Conservation (phyloP, 2,113 vertebrate genomes). For the Apteryx mantelli region DNA sequence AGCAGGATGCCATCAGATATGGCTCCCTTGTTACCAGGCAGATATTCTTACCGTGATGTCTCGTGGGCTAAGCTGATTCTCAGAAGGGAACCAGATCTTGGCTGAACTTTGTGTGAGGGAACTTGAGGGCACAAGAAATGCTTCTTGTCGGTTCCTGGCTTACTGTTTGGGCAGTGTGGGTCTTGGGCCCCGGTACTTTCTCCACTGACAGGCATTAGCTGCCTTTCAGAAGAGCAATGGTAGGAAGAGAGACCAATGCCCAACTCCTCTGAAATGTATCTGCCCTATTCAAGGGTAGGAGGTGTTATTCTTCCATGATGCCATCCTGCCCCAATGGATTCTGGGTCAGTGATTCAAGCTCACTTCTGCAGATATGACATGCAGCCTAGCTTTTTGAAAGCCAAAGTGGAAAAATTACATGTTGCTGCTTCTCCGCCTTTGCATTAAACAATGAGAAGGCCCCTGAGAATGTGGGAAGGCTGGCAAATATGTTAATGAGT, state of each 20-base stretch:
- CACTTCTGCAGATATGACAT: neutral
- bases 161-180: neutral
- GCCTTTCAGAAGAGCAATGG: neutral
- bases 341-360: neutral
- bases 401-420: neutral
- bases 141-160: neutral
- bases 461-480: neutral
- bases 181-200: neutral
- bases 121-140: neutral
- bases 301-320: neutral
- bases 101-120: neutral
- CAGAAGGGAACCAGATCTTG: fast-evolving
- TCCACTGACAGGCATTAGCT: neutral
- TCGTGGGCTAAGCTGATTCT: neutral
- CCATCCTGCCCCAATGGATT: neutral
- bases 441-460: neutral
- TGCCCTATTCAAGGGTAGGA: neutral
- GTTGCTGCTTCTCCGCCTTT: neutral
- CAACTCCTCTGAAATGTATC: neutral
- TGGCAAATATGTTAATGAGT: neutral
- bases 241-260: neutral
- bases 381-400: neutral
- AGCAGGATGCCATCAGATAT: neutral
- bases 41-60: neutral
- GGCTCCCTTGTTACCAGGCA: neutral